Evolutionary conservation across 2,888 invertebrate species (phyloP).

Genomic region (Matsumyia berberina): DNA sequence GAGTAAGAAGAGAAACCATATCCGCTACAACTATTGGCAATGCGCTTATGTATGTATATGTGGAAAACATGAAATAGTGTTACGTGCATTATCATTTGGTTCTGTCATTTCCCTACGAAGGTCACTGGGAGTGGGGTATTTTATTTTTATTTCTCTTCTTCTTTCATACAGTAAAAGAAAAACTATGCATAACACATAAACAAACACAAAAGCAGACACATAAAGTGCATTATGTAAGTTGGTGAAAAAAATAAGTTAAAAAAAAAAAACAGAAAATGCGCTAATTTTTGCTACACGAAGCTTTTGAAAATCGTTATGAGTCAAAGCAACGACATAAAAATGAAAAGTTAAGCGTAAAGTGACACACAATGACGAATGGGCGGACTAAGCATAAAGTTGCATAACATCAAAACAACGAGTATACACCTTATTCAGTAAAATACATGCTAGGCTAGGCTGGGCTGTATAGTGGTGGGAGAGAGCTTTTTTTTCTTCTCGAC

Average conservation of each 20-base stretch:
- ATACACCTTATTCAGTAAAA: constrained; percentile 41
- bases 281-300: constrained; percentile 53
- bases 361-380: constrained; percentile 58
- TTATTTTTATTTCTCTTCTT: constrained; percentile 15
- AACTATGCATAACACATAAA: constrained; percentile 36
- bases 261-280: constrained; percentile 19
- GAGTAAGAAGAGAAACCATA: constrained; percentile 29
- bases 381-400: constrained; percentile 61
- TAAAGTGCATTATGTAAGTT: constrained; percentile 40
- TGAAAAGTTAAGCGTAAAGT: constrained; percentile 52
- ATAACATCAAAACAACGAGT: constrained; percentile 48
- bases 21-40: constrained; percentile 38
- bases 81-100: constrained; percentile 43
- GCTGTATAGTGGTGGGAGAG: not conserved
- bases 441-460: constrained; percentile 1
- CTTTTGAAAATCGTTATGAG: constrained; percentile 39
- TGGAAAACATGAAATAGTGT: constrained; percentile 27
- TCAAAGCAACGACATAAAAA: constrained; percentile 18
- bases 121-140: constrained; percentile 50
- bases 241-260: constrained; percentile 13
- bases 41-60: constrained; percentile 39
- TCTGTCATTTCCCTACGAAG: constrained; percentile 64
- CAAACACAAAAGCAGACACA: not conserved
- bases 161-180: constrained; percentile 20
- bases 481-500: constrained; percentile 6